Conservation (phyloP, 2,113 vertebrate species). For the Nothoprocta pentlandii region DNA sequence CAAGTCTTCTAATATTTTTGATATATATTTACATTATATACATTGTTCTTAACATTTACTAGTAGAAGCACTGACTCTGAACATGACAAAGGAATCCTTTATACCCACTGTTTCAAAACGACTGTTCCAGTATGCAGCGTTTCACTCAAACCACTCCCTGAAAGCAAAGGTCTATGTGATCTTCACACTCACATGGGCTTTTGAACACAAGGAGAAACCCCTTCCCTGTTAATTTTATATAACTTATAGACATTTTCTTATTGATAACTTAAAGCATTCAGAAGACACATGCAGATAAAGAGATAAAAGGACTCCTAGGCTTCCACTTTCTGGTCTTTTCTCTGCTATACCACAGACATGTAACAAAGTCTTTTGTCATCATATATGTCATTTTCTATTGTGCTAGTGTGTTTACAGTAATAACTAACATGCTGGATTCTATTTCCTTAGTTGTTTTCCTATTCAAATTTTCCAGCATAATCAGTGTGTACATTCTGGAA, state of each 20-base stretch:
- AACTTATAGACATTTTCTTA: not conserved
- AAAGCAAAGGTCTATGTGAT: not conserved
- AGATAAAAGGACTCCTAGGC: not conserved
- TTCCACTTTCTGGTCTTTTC: not conserved
- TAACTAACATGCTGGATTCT: not conserved
- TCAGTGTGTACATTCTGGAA: not conserved
- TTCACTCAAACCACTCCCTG: not conserved
- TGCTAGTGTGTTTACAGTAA: not conserved
- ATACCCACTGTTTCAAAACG: not conserved
- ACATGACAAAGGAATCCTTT: not conserved
- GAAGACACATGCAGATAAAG: not conserved
- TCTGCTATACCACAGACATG: not conserved
- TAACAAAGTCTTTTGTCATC: not conserved
- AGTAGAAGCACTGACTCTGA: not conserved
- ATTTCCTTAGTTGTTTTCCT: not conserved
- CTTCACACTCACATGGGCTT: not conserved
- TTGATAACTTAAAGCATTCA: not conserved
- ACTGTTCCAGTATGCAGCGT: not conserved
- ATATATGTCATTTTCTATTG: not conserved
- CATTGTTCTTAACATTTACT: not conserved
- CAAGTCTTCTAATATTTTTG: not conserved
- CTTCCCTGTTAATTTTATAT: not conserved
- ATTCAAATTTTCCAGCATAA: not conserved
- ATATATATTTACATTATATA: not conserved
- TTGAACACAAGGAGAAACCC: not conserved